Evolutionary conservation across 2,113 vertebrate genomes (phyloP), one percentile per base, ranked within the genome.

Genomic region (Oenanthe melanoleuca): DNA sequence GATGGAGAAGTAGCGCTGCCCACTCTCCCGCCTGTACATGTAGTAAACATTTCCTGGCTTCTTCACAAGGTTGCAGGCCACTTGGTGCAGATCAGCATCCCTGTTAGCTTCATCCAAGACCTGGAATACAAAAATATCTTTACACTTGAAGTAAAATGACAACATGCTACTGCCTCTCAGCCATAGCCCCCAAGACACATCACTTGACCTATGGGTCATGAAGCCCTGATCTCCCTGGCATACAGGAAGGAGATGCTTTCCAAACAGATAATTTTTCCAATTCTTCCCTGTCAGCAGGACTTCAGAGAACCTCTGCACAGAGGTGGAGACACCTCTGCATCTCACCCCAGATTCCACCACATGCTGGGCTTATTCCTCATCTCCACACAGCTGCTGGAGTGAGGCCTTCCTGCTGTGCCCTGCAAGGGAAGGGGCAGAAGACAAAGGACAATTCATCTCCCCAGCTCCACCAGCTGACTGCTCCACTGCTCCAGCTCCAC

Each of bases 1-100:
- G 94, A 99, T 99, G 38, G 99, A 99, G 97, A 99, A 99, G 96
- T 99, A 99, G 5, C 98, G 97, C 97, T 99, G 99, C 49, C 99
- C 99, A 29, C 98, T 99, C 45, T 98, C 98, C 42, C 99, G 96
- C 91, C 97, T 80, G 86, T 99, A 99, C 78, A 99, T 97, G 96
- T 99, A 99, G 85, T 99, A 99, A 96, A 98, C 89, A 89, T 96
- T 99, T 80, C 99, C 99, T 33, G 99, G 98, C 88, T 98, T 99
- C 92, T 99, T 99, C 85, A 99, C 98, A 4, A 99, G 97, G 93
- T 99, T 99, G 89, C 99, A 99, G 80, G 99, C 99, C 40, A 98
- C 98, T 0, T 99, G 99, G 96, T 99, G 99, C 75, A 99, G 97
- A 57, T 99, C 98, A 7, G 98, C 98, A 44, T 99, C 99, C 97